Evolutionary conservation across 2,113 vertebrate species (phyloP).

Genomic region (western clawed frog (Xenopus tropicalis)): UCB_Xtro_10.0 CM004448.2:24338001-24338500

Average conservation of each 20-base stretch:
- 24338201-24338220: conserved; percentile 38
- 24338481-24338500: too few species aligned
- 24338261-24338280: neutral
- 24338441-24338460: too few species aligned
- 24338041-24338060: conserved; percentile 18
- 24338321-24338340: conserved; percentile 2
- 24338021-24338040: conserved; percentile 15
- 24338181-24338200: conserved; percentile 19
- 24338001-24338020: neutral
- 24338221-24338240: conserved; percentile 7
- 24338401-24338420: too few species aligned
- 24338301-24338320: neutral
- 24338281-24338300: neutral
- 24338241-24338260: conserved; percentile 17
- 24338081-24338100: conserved; percentile 31
- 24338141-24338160: conserved; percentile 39
- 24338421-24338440: too few species aligned
- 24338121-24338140: conserved; percentile 31
- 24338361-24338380: neutral
- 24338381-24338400: too few species aligned
- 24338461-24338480: too few species aligned
- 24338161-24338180: conserved; percentile 31
- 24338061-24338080: conserved; percentile 9
- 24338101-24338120: conserved; percentile 30
- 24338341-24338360: neutral